phyloP scores from a whole-genome alignment of 2,888 invertebrate species.

The Cabera pusaria region DNA sequence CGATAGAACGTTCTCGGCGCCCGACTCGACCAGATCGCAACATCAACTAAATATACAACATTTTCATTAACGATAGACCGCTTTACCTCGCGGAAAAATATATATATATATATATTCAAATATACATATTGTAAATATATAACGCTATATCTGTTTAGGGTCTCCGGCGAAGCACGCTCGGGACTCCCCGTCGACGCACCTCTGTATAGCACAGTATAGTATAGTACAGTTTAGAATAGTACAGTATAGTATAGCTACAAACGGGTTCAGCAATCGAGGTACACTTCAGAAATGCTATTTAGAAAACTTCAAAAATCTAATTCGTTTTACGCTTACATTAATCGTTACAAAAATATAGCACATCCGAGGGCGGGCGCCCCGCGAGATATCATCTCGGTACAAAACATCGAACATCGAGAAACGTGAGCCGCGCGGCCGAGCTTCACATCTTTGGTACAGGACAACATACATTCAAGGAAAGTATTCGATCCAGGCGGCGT shows the following conservation, averaged over 20 bases:
- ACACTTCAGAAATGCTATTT: conserved; percentile 32
- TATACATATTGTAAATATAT: conserved; percentile 6
- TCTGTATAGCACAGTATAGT: too few relatives aligned
- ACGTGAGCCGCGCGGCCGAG: too few relatives aligned
- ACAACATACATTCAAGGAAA: conserved; percentile 39
- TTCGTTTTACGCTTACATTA: conserved; percentile 32
- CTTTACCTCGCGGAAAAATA: conserved; percentile 8
- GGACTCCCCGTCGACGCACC: too few relatives aligned
- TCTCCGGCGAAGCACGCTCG: too few relatives aligned
- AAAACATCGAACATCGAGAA: conserved; percentile 25
- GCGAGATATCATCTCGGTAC: conserved; percentile 16
- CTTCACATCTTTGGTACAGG: conserved; percentile 56
- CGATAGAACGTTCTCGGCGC: neutral
- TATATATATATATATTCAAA: conserved; percentile 8
- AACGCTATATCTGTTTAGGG: too few relatives aligned
- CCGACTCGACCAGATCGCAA: neutral
- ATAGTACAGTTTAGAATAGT: too few relatives aligned
- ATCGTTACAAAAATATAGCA: conserved; percentile 31
- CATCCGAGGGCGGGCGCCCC: conserved; percentile 9
- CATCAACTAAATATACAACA: conserved; percentile 18
- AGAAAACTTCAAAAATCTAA: conserved; percentile 31
- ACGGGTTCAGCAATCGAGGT: conserved; percentile 22
- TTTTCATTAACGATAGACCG: conserved; percentile 4
- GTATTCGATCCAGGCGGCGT: conserved; percentile 26
- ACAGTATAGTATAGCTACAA: too few relatives aligned